phyloP scores from a whole-genome alignment of 2,888 invertebrate species.

The Nezara viridula region DNA sequence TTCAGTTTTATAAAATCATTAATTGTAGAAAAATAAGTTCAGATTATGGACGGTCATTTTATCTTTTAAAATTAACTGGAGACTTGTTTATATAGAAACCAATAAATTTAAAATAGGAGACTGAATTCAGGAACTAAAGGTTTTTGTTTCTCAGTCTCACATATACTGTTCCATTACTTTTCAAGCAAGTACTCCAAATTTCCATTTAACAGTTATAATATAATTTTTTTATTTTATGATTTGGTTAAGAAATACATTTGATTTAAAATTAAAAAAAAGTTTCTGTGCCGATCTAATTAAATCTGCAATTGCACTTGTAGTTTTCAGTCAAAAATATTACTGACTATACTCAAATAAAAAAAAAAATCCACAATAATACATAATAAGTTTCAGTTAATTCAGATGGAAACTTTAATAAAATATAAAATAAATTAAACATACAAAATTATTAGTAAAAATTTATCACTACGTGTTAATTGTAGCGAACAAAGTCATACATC shows the following conservation, averaged over 20 bases:
- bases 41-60: not conserved
- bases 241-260: not conserved
- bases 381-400: not conserved
- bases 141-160: not conserved
- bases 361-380: not conserved
- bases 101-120: not conserved
- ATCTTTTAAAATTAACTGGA: not conserved
- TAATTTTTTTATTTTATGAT: not conserved
- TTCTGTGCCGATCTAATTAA: not conserved
- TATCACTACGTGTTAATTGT: not conserved
- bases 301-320: not conserved
- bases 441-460: not conserved
- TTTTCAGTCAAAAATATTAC: slow-evolving; percentile 2
- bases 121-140: not conserved
- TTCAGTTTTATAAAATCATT: not conserved
- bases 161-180: not conserved
- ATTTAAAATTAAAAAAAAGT: not conserved
- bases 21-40: slow-evolving; percentile 2
- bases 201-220: not conserved
- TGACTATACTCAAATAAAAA: not conserved
- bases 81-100: not conserved
- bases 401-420: not conserved
- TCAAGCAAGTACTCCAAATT: not conserved
- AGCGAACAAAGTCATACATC: slow-evolving; percentile 13
- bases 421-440: not conserved